Conservation (phyloP, 2,797 vertebrate species). For the Hydrocynus forskahlii region DNA sequence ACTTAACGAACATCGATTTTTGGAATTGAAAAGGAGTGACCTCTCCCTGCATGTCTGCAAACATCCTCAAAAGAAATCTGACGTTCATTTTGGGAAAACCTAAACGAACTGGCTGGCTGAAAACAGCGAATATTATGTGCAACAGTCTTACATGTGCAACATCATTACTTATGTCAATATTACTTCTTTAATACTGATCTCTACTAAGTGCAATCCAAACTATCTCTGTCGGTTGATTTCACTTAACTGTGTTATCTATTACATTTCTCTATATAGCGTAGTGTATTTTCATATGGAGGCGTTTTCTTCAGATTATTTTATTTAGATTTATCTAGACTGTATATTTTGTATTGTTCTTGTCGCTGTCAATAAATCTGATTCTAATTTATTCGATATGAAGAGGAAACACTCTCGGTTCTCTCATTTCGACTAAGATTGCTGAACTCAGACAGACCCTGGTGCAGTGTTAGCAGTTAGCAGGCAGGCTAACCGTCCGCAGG, state of each 20-base stretch:
- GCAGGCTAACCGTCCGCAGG: background rate
- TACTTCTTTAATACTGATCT: too few species aligned
- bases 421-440: background rate
- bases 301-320: too few species aligned
- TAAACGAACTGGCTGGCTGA: background rate
- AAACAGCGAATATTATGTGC: background rate
- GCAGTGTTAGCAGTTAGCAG: background rate
- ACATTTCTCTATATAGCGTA: too few species aligned
- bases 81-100: background rate
- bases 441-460: background rate
- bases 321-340: too few species aligned
- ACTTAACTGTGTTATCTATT: too few species aligned
- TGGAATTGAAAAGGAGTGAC: background rate
- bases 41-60: slow-evolving; percentile 9
- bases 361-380: too few species aligned
- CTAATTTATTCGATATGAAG: background rate
- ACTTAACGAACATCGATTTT: background rate
- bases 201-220: too few species aligned
- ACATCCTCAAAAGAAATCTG: background rate
- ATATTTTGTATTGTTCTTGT: too few species aligned
- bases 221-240: too few species aligned
- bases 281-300: too few species aligned
- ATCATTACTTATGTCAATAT: too few species aligned
- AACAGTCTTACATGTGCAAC: too few species aligned
- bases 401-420: background rate